Base-by-base conservation (phyloP, 2,888 invertebrate genomes). In the Agrotis clavis region DNA sequence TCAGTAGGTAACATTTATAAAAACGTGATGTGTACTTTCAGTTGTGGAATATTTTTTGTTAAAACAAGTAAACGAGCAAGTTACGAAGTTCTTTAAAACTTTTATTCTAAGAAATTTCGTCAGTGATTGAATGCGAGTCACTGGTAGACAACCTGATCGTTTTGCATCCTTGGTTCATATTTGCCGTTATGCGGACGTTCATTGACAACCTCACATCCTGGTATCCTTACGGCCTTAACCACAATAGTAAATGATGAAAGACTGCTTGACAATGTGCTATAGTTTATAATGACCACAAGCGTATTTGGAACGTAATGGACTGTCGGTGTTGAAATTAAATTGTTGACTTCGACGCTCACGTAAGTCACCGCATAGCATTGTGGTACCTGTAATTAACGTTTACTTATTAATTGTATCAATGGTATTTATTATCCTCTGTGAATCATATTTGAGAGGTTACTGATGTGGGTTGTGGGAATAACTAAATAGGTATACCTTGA, bases 331-430 rank as follows among this genome's bases (percentile, higher is more conserved):
- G 79, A 76, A 11, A 79, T 53, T 14, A 30, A 2, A 51, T 79
- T 79, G 16, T 21, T 67, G 30, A 79, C 16, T 41, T 64, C 53
- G 21, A 81, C 79, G 47, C 18, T 71, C 16, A 79, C 81, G 50
- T 76, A 71, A 0, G 79, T 77, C 25, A 81, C 11, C 18, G 57
- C 25, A 11, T 65, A 81, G 47, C 81, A 79, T 6, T 16, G 48
- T 54, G 79, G 79, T 25, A 81, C 13, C 79, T 79, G 70, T 18
- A 81, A 79, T 35, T 11, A 76, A 62, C 1, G 2, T 51, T 47
- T 11, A 14, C 16, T 45, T 2, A 47, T 59, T 47, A 18, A 0
- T 18, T 25, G 41, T 21, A 11, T 16, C 21, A n/a, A 19, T 62
- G 1, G 30, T 67, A 18, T 50, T 25, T 16, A 25, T 16, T 11